Evolutionary conservation across 2,888 invertebrate genomes (phyloP), one percentile per base, ranked within the genome.

Genomic region (Sphinx pinastri): DNA sequence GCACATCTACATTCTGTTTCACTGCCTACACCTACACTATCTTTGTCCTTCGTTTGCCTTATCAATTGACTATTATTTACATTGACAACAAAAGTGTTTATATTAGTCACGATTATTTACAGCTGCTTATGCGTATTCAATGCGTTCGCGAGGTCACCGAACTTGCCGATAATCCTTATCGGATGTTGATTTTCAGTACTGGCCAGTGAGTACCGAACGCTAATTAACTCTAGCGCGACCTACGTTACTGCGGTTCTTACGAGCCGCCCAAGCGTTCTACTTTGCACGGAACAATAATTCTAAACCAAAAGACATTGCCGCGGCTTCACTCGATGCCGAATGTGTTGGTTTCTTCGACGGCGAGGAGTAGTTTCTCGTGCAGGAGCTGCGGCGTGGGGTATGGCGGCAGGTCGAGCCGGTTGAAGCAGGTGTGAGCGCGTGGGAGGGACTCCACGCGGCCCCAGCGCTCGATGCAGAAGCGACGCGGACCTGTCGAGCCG

Each of bases 401-500:
- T 0, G 99, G 98, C 70, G 99, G 99, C 76, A 99, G 95, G 93
- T 99, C 99, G 81, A 99, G 95, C 31, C 99, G 95, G 94, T 99
- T 99, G 95, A 99, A 99, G 94, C 99, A 99, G 5, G 99, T 99
- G 92, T 99, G 99, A 0, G 99, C 99, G 77, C 99, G 96, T 38
- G 99, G 99, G 81, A 99, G 95, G 80, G 98, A 98, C 88, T 98
- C 98, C 51, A 98, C 97, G 86, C 98, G 97, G 74, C 99, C 99
- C 99, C 99, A 99, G 87, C 99, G 98, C 90, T 99, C 99, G 80
- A 99, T 97, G 93, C 99, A 99, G 94, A 99, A 99, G 80, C 98
- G 97, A 16, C 99, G 95, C 55, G 99, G 99, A 0, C 99, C 99
- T 60, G 98, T 99, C 10, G 98, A 98, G 70, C 99, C 99, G 58